A percentile compares a stretch with the other conserved stretches of the same genome.
These are phyloP conservation scores for Panopea generosa DNA, from an alignment of 2,888 invertebrate species.

Conservation along the genomic window DNA sequence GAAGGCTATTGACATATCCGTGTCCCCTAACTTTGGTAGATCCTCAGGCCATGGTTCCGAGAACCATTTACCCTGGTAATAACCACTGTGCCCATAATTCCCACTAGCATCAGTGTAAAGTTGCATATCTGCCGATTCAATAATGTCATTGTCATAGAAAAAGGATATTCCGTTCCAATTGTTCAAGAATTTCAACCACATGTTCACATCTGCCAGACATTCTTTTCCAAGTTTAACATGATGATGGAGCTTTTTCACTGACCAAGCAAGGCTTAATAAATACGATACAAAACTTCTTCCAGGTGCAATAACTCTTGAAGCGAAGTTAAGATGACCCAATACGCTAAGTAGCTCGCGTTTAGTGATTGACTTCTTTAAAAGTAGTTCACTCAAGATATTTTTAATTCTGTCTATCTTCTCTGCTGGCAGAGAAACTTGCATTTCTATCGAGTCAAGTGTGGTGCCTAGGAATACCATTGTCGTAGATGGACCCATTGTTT, in stretches of 20 bases:
- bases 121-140: slow-evolving; percentile 28
- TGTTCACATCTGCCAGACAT: slow-evolving; percentile 29
- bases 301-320: slow-evolving; percentile 27
- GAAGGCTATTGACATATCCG: slow-evolving; percentile 6
- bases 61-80: slow-evolving; percentile 41
- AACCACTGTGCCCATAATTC: slow-evolving; percentile 19
- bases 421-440: slow-evolving; percentile 38
- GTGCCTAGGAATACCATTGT: slow-evolving; percentile 55
- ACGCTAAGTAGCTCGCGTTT: slow-evolving; percentile 33
- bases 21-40: slow-evolving; percentile 3
- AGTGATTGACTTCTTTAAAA: slow-evolving; percentile 7
- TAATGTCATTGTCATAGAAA: slow-evolving; percentile 35
- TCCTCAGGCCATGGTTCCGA: slow-evolving; percentile 30
- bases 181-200: slow-evolving; percentile 39
- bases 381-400: not conserved
- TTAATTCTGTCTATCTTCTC: slow-evolving; percentile 35
- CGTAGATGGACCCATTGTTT: slow-evolving; percentile 42
- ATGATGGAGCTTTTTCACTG: slow-evolving; percentile 34
- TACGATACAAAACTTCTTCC: slow-evolving; percentile 45
- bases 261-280: slow-evolving; percentile 22
- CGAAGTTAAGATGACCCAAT: slow-evolving; percentile 40
- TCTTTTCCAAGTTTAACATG: slow-evolving; percentile 24
- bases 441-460: slow-evolving; percentile 49
- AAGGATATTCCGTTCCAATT: slow-evolving; percentile 53
- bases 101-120: slow-evolving; percentile 36